Conservation (phyloP, 2,888 invertebrate species). For the Sylvicola cinctus region DNA sequence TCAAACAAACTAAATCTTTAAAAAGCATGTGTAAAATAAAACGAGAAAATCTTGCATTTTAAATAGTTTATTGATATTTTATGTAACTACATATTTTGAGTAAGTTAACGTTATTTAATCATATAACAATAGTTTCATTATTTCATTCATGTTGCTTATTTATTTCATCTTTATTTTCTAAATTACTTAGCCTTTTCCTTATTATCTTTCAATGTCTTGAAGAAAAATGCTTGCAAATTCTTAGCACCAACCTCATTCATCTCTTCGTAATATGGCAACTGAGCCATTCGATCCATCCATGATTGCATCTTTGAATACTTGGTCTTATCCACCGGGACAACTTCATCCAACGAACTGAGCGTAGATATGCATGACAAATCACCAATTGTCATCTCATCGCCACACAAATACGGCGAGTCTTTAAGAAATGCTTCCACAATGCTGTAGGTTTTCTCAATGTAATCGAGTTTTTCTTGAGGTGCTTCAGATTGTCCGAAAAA, state of each 20-base stretch:
- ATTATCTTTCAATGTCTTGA: too few species aligned
- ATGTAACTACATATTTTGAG: too few species aligned
- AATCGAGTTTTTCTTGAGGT: constrained; percentile 27
- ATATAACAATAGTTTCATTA: too few species aligned
- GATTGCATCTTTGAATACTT: constrained; percentile 26
- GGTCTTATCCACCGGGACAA: constrained; percentile 26
- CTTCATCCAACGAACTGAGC: constrained; percentile 25
- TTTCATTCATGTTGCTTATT: too few species aligned
- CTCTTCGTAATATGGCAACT: constrained; percentile 26
- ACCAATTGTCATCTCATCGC: constrained; percentile 26
- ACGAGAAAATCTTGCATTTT: too few species aligned
- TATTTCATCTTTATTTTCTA: too few species aligned
- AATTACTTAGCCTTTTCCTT: too few species aligned
- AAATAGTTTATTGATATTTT: too few species aligned
- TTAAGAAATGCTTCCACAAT: constrained; percentile 26
- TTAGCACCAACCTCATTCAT: constrained; percentile 20
- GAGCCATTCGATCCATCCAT: constrained; percentile 24
- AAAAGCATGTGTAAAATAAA: too few species aligned
- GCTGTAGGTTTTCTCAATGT: constrained; percentile 27
- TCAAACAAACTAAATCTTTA: too few species aligned
- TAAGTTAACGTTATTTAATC: too few species aligned
- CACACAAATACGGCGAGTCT: constrained; percentile 23
- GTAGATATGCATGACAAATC: constrained; percentile 29
- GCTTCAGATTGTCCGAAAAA: constrained; percentile 27
- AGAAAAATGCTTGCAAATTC: too few species aligned